Evolutionary conservation across 2,888 invertebrate species (phyloP).

Genomic region (Drosophila cracens): DNA sequence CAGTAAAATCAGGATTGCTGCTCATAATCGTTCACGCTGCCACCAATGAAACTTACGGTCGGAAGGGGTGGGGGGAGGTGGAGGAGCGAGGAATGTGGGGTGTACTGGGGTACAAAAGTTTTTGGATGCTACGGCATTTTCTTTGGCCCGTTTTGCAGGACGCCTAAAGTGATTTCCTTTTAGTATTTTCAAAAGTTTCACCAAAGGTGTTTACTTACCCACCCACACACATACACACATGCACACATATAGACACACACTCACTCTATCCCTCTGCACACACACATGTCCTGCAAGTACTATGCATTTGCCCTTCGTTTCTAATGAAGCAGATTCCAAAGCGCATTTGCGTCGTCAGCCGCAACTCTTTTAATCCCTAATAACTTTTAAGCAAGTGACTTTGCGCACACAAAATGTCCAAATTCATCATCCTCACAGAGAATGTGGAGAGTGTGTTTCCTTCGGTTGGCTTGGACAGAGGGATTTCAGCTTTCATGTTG

Average conservation of each 20-base stretch:
- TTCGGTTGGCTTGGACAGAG: conserved; percentile 35
- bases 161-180: conserved; percentile 83
- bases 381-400: conserved; percentile 82
- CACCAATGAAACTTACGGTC: conserved; percentile 37
- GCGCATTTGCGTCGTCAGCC: conserved; percentile 64
- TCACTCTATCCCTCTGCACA: not conserved
- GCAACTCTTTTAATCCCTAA: conserved; percentile 79
- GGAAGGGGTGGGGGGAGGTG: not conserved
- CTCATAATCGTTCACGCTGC: conserved; percentile 77
- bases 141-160: conserved; percentile 61
- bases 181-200: conserved; percentile 82
- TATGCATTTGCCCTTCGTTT: conserved; percentile 26
- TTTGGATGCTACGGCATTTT: conserved; percentile 56
- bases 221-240: conserved; percentile 18
- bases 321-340: conserved; percentile 73
- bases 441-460: conserved; percentile 1
- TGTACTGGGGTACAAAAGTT: conserved; percentile 52
- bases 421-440: conserved; percentile 72
- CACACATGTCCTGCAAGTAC: conserved; percentile 28
- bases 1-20: conserved; percentile 29
- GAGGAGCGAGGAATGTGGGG: not conserved
- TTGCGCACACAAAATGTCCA: conserved; percentile 79
- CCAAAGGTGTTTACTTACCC: conserved; percentile 75
- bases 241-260: conserved; percentile 15
- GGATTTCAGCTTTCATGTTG: conserved; percentile 51